These are phyloP conservation scores for Perca flavescens DNA, from an alignment of 2,113 vertebrate genomes.

Conservation along the genomic window DNA sequence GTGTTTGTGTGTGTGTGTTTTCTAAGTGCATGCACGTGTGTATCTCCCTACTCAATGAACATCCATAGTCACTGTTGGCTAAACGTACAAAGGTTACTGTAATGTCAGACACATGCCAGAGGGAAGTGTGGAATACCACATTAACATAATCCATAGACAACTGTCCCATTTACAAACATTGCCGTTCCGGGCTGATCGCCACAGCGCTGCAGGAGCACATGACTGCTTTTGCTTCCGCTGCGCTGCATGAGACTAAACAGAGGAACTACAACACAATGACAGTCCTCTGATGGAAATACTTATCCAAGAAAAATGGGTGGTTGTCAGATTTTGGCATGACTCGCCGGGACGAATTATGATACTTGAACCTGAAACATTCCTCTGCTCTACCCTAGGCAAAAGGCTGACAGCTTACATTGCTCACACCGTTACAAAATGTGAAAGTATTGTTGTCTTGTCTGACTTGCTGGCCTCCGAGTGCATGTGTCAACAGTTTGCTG, in stretches of 20 bases:
- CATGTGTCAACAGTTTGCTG: conserved; percentile 26
- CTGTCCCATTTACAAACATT: conserved; percentile 63
- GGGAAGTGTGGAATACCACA: conserved; percentile 83
- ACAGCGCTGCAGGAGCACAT: conserved; percentile 60
- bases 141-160: conserved; percentile 86
- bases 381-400: conserved; percentile 4
- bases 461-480: conserved; percentile 23
- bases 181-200: conserved; percentile 45
- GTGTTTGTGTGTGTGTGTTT: not conserved
- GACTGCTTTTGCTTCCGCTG: conserved; percentile 39
- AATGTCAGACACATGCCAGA: conserved; percentile 83
- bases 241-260: conserved; percentile 1
- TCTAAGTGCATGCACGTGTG: conserved; percentile 10
- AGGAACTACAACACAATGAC: conserved; percentile 15
- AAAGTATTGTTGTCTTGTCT: conserved; percentile 29
- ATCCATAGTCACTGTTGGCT: conserved; percentile 80
- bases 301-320: conserved; percentile 26
- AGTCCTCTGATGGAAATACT: conserved; percentile 21
- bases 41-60: conserved; percentile 76
- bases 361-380: conserved; percentile 6
- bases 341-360: conserved; percentile 40
- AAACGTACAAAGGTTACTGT: conserved; percentile 86
- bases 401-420: conserved; percentile 23
- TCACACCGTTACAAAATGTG: conserved; percentile 14
- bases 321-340: conserved; percentile 48